These are phyloP conservation scores for Gallinago nigripennis DNA, from an alignment of 2,797 vertebrate species.

Conservation along the genomic window DNA sequence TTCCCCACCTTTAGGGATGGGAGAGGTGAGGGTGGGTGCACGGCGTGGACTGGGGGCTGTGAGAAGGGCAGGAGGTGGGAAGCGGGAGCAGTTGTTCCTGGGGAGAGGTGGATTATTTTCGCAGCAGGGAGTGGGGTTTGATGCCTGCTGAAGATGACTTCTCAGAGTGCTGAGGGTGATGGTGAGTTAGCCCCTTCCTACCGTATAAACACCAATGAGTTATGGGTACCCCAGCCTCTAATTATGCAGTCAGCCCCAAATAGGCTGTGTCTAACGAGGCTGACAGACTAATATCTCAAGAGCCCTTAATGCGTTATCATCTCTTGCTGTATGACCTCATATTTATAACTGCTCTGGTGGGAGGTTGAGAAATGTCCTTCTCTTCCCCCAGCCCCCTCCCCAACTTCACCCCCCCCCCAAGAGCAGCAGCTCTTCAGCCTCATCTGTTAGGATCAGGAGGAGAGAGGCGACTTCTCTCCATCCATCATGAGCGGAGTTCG, in stretches of 20 bases:
- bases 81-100: background rate
- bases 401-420: background rate
- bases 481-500: constrained; percentile 63
- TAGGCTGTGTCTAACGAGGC: constrained; percentile 75
- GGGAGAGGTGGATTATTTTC: background rate
- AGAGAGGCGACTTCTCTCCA: constrained; percentile 61
- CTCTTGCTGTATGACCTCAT: constrained; percentile 76
- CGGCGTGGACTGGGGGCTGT: background rate
- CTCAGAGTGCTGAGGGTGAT: constrained; percentile 37
- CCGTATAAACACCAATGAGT: constrained; percentile 70
- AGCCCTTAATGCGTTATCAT: constrained; percentile 78
- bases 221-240: constrained; percentile 77
- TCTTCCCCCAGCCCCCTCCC: constrained; percentile 7
- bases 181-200: constrained; percentile 36
- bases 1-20: background rate
- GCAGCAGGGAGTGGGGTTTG: background rate
- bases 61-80: background rate
- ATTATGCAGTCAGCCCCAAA: constrained; percentile 77
- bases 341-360: constrained; percentile 75
- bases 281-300: constrained; percentile 79
- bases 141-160: constrained; percentile 44
- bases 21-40: background rate
- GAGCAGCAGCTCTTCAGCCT: constrained; percentile 56
- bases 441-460: constrained; percentile 65
- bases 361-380: constrained; percentile 73